These are phyloP conservation scores for Drosophila kohkoa DNA, from an alignment of 1,140 invertebrate species.

Conservation along the genomic window DNA sequence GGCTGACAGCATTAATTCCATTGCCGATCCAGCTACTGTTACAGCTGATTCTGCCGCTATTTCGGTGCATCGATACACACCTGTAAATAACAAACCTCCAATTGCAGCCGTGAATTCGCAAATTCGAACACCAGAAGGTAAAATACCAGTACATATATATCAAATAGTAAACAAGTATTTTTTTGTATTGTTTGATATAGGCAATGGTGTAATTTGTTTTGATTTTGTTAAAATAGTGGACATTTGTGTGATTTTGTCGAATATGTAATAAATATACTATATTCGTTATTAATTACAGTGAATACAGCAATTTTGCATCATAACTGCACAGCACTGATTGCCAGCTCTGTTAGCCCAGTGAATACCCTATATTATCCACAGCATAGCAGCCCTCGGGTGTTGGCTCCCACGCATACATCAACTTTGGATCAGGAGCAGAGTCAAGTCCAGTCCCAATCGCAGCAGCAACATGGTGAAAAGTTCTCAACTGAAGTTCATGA, in stretches of 20 bases:
- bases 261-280: neutral
- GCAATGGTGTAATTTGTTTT: no score
- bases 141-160: neutral
- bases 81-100: slow-evolving; percentile 55
- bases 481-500: slow-evolving; percentile 87
- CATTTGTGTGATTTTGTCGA: no score
- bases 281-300: neutral
- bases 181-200: no score
- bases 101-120: slow-evolving; percentile 53
- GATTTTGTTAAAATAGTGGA: no score
- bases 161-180: no score
- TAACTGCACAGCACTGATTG: slow-evolving; percentile 69
- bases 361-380: slow-evolving; percentile 86
- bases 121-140: slow-evolving; percentile 70
- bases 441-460: neutral
- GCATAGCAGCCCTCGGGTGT: slow-evolving; percentile 80
- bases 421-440: slow-evolving; percentile 71
- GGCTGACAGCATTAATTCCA: slow-evolving; percentile 46
- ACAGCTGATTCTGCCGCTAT: slow-evolving; percentile 41
- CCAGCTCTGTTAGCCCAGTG: slow-evolving; percentile 85
- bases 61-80: slow-evolving; percentile 76
- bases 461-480: slow-evolving; percentile 66
- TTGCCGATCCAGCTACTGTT: slow-evolving; percentile 35
- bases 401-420: slow-evolving; percentile 3
- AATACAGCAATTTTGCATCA: slow-evolving; percentile 66